phyloP scores from a whole-genome alignment of 2,888 invertebrate genomes.

The Eristalis tenax region DNA sequence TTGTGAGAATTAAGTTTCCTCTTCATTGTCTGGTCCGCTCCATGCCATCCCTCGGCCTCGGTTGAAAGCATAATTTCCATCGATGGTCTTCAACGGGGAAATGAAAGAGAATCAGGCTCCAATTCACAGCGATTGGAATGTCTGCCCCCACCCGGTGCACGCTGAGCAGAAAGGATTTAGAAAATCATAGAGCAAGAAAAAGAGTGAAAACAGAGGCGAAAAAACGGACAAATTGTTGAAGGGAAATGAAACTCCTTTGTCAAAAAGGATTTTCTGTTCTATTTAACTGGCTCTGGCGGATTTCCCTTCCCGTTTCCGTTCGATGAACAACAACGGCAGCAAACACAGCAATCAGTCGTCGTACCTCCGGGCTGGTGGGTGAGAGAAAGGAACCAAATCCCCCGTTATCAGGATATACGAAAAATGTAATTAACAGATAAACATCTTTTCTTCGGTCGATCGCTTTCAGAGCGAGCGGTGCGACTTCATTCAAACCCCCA shows the following conservation, averaged over 20 bases:
- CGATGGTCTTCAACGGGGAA: background rate
- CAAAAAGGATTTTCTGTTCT: conserved; percentile 67
- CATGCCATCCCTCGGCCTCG: background rate
- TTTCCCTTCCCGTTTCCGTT: conserved; percentile 19
- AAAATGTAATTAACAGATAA: conserved; percentile 65
- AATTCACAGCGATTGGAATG: background rate
- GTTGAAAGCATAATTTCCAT: conserved; percentile 1
- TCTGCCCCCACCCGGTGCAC: background rate
- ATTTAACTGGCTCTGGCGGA: conserved; percentile 56
- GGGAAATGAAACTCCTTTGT: conserved; percentile 59
- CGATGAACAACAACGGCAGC: background rate
- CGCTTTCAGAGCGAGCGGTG: conserved; percentile 10
- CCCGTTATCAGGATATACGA: conserved; percentile 55
- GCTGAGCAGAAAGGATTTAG: conserved; percentile 37
- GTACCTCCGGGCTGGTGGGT: background rate
- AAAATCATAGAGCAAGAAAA: conserved; percentile 46
- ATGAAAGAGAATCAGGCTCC: background rate
- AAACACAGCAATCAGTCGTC: background rate
- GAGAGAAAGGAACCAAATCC: conserved; percentile 22
- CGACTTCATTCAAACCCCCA: background rate
- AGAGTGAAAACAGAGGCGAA: background rate
- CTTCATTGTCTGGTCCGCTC: background rate
- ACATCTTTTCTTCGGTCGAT: conserved; percentile 53
- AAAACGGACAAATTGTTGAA: conserved; percentile 54
- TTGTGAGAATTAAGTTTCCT: background rate